Evolutionary conservation across 1,140 invertebrate genomes (phyloP).

Genomic region (Zaprionus vittiger): DNA sequence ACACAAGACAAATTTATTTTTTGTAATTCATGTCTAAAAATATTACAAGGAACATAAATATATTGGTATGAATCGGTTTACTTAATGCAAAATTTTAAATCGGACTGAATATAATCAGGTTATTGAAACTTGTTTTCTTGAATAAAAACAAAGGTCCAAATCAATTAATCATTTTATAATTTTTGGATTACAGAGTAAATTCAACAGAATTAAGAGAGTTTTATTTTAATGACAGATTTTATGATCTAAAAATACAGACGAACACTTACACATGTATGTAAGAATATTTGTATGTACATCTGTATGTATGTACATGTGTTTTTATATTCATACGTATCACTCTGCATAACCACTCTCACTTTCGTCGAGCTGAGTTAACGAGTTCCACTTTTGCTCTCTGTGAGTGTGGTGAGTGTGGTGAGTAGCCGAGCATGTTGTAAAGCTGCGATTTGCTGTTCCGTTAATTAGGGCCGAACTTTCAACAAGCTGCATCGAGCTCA

Average conservation of each 20-base stretch:
- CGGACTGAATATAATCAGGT: no score
- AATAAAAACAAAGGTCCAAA: no score
- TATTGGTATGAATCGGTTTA: no score
- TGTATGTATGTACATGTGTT: neutral
- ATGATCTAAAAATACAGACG: neutral
- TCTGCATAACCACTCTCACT: slow-evolving; percentile 64
- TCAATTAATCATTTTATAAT: no score
- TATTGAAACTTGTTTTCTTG: no score
- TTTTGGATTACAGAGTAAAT: no score
- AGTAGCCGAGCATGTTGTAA: slow-evolving; percentile 61
- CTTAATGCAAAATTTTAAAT: no score
- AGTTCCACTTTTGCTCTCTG: slow-evolving; percentile 63
- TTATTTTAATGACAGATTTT: no score
- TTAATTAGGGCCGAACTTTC: slow-evolving; percentile 59
- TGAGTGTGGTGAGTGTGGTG: slow-evolving; percentile 58
- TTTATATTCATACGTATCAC: slow-evolving; percentile 19
- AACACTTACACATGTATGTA: neutral
- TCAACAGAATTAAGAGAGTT: no score
- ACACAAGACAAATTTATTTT: no score
- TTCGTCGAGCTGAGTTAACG: slow-evolving; percentile 61
- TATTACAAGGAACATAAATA: no score
- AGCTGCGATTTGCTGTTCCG: slow-evolving; percentile 56
- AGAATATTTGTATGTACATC: neutral
- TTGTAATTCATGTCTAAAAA: no score
- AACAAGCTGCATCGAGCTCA: slow-evolving; percentile 55